These are phyloP conservation scores for Drosophila eohydei DNA, from an alignment of 2,888 invertebrate genomes.

Conservation along the genomic window DNA sequence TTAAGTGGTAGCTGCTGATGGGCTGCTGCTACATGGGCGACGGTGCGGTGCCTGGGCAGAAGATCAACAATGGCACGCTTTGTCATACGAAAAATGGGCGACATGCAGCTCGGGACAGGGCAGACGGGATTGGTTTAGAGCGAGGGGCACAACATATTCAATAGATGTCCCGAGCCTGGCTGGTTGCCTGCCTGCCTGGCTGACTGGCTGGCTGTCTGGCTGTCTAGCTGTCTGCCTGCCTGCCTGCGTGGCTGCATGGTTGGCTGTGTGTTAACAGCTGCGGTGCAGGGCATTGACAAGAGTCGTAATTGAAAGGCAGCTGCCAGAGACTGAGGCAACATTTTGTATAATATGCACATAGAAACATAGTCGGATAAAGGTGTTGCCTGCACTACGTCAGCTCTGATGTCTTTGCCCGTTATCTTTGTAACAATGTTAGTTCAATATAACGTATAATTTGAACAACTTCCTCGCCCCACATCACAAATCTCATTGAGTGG, in stretches of 20 bases:
- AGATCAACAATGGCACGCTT: constrained; percentile 69
- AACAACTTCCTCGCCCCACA: constrained; percentile 23
- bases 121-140: neutral
- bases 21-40: constrained; percentile 16
- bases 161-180: constrained; percentile 36
- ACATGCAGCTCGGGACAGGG: constrained; percentile 30
- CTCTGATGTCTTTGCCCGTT: constrained; percentile 9
- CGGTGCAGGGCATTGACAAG: constrained; percentile 49
- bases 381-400: constrained; percentile 36
- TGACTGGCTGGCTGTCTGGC: neutral
- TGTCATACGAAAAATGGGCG: constrained; percentile 55
- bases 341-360: constrained; percentile 46
- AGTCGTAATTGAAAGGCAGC: constrained; percentile 63
- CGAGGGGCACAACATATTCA: constrained; percentile 30
- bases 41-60: constrained; percentile 29
- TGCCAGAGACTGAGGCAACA: constrained; percentile 32
- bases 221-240: neutral
- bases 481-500: neutral
- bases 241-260: neutral
- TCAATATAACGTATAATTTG: constrained; percentile 58
- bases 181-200: neutral
- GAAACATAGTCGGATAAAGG: constrained; percentile 36
- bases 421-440: constrained; percentile 42
- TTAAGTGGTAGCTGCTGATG: constrained; percentile 47
- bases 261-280: constrained; percentile 33